Base-by-base conservation (phyloP, 1,140 invertebrate species). In the Semibalanus balanoides region DNA sequence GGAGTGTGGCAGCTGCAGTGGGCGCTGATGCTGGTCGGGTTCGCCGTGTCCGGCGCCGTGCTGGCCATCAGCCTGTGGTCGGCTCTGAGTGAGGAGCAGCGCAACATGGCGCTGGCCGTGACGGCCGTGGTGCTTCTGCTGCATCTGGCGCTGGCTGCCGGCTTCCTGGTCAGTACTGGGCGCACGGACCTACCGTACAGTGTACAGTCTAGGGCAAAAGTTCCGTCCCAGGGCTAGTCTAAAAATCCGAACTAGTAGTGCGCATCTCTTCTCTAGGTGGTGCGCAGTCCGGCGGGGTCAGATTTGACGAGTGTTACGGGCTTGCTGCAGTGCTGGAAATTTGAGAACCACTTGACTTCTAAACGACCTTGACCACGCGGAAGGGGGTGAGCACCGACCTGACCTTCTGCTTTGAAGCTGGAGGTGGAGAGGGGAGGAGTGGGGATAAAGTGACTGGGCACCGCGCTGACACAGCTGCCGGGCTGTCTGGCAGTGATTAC, bases 21-120 rank as follows among this genome's bases (percentile, higher is more conserved):
- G 95, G 80, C 90, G 31, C 85, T 97, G 70, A 92, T 95, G 0
- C 83, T 93, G 71, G 83, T 92, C 77, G 92, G 92, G 1, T 89
- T 92, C 27, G 83, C 90, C 35, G 83, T 97, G 9, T 96, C 94
- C 35, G 95, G 95, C 30, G 88, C 89, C 69, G 94, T 97, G 30
- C 85, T 98, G 28, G 85, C 96, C 31, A 87, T 91, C 40, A 91
- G 93, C 74, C 86, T 97, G 0, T 87, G 91, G 80, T 93, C 94
- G 17, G 88, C 92, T 0, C 85, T 97, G 71, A 88, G 86, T 79
- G 86, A 87, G 79, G 86, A 85, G 31, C 82, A 83, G 69, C 83
- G 84, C 69, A 80, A 83, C 81, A 79, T 89, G 88, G 84, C 92
- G 85, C 80, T 91, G 27, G 86, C 92, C 29, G 85, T 93, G 28